Percentiles rank a stretch among this genome's conserved stretches.
phyloP scores from a whole-genome alignment of 2,113 vertebrate species.

The Strix uralensis region DNA sequence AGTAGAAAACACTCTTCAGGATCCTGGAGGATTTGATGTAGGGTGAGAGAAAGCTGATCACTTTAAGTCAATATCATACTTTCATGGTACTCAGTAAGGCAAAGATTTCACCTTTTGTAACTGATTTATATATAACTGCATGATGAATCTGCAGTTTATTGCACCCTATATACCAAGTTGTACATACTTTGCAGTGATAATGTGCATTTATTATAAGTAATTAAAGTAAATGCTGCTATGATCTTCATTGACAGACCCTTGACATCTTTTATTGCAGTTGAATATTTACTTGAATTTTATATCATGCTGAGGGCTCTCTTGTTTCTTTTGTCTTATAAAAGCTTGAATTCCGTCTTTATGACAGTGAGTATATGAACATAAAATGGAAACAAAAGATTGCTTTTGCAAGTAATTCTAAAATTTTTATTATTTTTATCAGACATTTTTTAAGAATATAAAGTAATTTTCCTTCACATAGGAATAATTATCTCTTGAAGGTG shows the following conservation, averaged over 20 bases:
- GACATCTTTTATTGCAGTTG: not conserved
- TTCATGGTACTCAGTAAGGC: not conserved
- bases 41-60: not conserved
- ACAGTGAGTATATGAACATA: slow-evolving; percentile 62
- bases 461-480: slow-evolving; percentile 64
- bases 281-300: slow-evolving; percentile 33
- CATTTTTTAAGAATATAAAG: slow-evolving; percentile 68
- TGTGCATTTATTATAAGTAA: not conserved
- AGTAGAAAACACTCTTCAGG: not conserved
- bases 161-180: not conserved
- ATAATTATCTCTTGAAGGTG: slow-evolving; percentile 58
- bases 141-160: not conserved
- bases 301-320: slow-evolving; percentile 1
- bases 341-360: slow-evolving; percentile 62
- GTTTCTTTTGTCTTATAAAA: slow-evolving; percentile 40
- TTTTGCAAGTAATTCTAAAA: slow-evolving; percentile 55
- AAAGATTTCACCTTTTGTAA: not conserved
- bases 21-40: not conserved
- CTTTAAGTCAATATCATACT: not conserved
- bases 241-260: not conserved
- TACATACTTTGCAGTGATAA: not conserved
- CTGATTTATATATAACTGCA: rapidly evolving
- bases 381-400: slow-evolving; percentile 67
- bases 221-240: not conserved
- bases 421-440: slow-evolving; percentile 52